These are phyloP conservation scores for Lithobates sylvaticus DNA, from an alignment of 2,797 vertebrate genomes.

Conservation along the genomic window DNA sequence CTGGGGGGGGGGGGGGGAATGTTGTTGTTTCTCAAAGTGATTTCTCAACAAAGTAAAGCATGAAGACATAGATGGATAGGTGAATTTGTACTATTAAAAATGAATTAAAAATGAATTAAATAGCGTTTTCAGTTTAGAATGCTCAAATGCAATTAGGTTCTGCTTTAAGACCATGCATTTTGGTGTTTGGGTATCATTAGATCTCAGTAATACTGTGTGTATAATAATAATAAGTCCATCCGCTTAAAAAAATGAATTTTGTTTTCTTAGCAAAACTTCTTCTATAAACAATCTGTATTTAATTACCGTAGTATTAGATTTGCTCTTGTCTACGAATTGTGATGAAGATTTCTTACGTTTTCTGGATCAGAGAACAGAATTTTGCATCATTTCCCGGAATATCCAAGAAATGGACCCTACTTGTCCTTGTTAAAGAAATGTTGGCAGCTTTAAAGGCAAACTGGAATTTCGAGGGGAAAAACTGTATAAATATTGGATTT, in stretches of 20 bases:
- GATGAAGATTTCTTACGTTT: conserved; percentile 28
- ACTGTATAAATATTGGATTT: background rate
- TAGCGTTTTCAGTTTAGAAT: no score
- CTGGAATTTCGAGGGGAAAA: background rate
- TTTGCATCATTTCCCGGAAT: conserved; percentile 45
- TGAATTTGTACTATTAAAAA: no score
- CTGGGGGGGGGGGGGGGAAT: no score
- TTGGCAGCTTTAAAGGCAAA: conserved; percentile 1
- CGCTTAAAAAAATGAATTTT: background rate
- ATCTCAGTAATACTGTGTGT: background rate
- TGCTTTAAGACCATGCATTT: conserved; percentile 4
- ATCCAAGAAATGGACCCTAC: conserved; percentile 8
- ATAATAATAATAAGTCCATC: conserved; percentile 10
- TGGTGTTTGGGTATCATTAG: conserved; percentile 6
- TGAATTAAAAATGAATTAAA: no score
- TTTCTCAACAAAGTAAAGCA: no score
- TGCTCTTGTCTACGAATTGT: conserved; percentile 16
- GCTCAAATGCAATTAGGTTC: no score
- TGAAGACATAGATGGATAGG: no score
- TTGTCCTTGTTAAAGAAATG: background rate
- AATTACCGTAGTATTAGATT: conserved; percentile 38
- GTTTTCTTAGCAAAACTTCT: conserved; percentile 21
- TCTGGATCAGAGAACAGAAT: conserved; percentile 6
- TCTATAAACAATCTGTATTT: conserved; percentile 39
- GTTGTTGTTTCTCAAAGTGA: no score